These are phyloP conservation scores for Stenotaenia linearis DNA, from an alignment of 2,888 invertebrate genomes.

Conservation along the genomic window DNA sequence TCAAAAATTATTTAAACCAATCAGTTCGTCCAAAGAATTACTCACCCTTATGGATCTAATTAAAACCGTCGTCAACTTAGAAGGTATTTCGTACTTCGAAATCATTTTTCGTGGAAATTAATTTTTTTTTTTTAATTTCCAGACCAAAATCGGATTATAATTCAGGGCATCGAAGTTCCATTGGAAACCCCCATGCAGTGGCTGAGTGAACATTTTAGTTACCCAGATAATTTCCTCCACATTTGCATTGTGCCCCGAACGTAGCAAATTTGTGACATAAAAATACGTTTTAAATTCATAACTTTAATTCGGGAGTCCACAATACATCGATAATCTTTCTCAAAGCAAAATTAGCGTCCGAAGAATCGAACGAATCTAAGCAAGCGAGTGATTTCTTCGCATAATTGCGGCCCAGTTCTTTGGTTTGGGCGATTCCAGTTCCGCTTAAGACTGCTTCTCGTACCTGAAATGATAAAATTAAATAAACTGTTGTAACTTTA, in stretches of 20 bases:
- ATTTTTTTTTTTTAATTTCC: no score
- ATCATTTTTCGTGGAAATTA: no score
- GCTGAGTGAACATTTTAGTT: slow-evolving; percentile 95
- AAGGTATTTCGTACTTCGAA: no score
- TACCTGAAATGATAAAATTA: slow-evolving; percentile 24
- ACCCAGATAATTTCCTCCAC: slow-evolving; percentile 98
- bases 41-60: slow-evolving; percentile 67
- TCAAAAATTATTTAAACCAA: slow-evolving; percentile 71
- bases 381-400: neutral
- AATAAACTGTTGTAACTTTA: neutral
- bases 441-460: neutral
- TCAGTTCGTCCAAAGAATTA: slow-evolving; percentile 61
- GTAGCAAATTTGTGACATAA: neutral
- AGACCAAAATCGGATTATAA: slow-evolving; percentile 59
- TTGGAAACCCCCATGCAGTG: slow-evolving; percentile 87
- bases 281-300: neutral
- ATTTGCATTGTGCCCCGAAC: slow-evolving; percentile 48
- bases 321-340: slow-evolving; percentile 3
- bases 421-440: neutral
- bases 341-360: neutral
- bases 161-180: slow-evolving; percentile 85
- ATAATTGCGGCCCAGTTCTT: slow-evolving; percentile 9
- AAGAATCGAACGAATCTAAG: neutral
- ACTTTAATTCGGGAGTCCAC: neutral
- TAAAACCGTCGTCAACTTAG: slow-evolving; percentile 55